Base-by-base conservation (phyloP, 2,113 vertebrate genomes). In the Meleagris gallopavo region DNA sequence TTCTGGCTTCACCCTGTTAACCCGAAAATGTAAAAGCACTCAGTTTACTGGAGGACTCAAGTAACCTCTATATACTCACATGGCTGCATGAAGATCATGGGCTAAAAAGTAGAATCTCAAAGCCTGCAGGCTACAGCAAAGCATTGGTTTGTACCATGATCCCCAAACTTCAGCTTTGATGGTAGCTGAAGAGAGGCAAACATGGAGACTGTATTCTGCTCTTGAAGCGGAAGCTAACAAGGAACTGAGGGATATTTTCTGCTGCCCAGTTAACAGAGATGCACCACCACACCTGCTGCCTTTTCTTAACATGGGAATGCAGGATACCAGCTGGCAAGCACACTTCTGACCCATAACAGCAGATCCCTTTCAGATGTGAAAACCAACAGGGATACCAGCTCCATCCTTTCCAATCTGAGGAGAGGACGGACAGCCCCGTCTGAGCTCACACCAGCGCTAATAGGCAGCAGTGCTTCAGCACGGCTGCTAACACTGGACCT, bases 351-450 rank as follows among this genome's bases (percentile, higher is more conserved):
- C 11, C 58, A 66, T 16, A 7, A 32, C 34, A 79, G 61, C 2
- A 2, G 38, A 92, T 34, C 6, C 32, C 20, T 48, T 89, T 15
- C 2, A 20, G 48, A 22, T 32, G 48, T 54, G 36, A 66, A 82
- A 95, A 55, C 4, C 5, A 2, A 0, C 1, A 46, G 5, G 10
- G 11, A 21, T 4, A 32, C 6, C 64, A 45, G 55, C 4, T 1
- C 40, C 43, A n/a, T 19, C n/a, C 57, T 20, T 17, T 46, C 65
- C 30, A 40, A 6, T 13, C 52, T 1, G 2, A 12, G 0, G 2
- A 73, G 70, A 24, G 11, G n/a, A 48, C 54, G 69, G 32, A 22
- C 43, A 46, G 2, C 0, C 0, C 5, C 0, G 0, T 7, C 65
- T 76, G 89, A 65, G 27, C 10, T 17, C 1, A 0, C 6, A 2